phyloP scores from a whole-genome alignment of 2,113 vertebrate species.

The Eudyptes chrysolophus region DNA sequence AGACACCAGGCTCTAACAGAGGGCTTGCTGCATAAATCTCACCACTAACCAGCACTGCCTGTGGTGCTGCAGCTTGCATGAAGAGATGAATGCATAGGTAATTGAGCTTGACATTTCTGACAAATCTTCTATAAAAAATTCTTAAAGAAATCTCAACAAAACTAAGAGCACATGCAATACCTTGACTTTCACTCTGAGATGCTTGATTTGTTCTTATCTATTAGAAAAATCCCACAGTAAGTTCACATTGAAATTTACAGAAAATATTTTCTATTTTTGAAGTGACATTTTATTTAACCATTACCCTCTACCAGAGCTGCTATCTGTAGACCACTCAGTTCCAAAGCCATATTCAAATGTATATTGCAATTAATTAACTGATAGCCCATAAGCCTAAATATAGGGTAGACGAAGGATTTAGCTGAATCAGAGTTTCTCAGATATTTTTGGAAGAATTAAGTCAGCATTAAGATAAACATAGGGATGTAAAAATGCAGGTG shows the following conservation, averaged over 20 bases:
- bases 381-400: background rate
- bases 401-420: background rate
- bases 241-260: background rate
- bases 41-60: background rate
- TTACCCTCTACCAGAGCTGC: accelerated
- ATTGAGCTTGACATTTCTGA: background rate
- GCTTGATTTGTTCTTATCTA: background rate
- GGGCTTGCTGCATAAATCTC: background rate
- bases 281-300: background rate
- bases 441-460: background rate
- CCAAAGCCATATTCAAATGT: background rate
- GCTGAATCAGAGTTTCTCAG: background rate
- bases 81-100: background rate
- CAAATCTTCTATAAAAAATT: background rate
- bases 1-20: background rate
- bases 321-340: background rate
- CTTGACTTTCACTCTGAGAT: background rate
- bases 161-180: background rate
- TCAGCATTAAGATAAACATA: background rate
- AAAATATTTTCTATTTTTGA: background rate
- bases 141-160: background rate
- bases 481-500: background rate
- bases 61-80: background rate
- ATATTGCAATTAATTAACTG: background rate
- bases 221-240: background rate